Conservation (phyloP, 2,888 invertebrate species). For the Troides aeacus region DNA sequence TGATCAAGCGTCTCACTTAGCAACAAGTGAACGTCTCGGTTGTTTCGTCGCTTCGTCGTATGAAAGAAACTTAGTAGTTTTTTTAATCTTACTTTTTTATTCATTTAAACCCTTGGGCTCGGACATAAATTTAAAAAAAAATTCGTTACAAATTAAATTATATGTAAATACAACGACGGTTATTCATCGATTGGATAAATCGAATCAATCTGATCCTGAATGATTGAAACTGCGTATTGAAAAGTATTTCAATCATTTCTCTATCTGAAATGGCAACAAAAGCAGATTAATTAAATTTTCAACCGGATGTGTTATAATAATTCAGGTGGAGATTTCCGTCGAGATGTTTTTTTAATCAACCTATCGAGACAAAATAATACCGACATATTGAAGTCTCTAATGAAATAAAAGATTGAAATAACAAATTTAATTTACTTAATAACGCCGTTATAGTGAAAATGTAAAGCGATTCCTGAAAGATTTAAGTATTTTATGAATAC, state of each 20-base stretch:
- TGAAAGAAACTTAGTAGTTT: too few relatives aligned
- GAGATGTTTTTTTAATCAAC: neutral
- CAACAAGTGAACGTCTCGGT: too few relatives aligned
- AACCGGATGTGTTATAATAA: neutral
- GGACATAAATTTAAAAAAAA: neutral
- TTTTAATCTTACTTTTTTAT: neutral
- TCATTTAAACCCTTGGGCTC: neutral
- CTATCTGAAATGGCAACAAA: conserved; percentile 1
- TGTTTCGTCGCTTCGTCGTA: too few relatives aligned
- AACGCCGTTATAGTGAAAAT: too few relatives aligned
- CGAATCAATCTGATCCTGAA: conserved; percentile 1
- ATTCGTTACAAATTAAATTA: neutral
- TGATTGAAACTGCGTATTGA: conserved; percentile 2
- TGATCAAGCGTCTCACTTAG: too few relatives aligned
- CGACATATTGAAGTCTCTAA: too few relatives aligned
- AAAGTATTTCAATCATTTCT: conserved; percentile 7
- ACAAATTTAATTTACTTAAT: too few relatives aligned
- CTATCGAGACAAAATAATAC: neutral
- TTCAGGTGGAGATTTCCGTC: neutral
- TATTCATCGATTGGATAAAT: conserved; percentile 2
- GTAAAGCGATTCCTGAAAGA: too few relatives aligned
- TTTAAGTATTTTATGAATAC: too few relatives aligned
- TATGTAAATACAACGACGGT: conserved; percentile 3
- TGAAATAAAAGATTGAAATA: too few relatives aligned
- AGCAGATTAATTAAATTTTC: conserved; percentile 1